Evolutionary conservation across 2,113 vertebrate species (phyloP).

Genomic region (Peucedramus taeniatus): DNA sequence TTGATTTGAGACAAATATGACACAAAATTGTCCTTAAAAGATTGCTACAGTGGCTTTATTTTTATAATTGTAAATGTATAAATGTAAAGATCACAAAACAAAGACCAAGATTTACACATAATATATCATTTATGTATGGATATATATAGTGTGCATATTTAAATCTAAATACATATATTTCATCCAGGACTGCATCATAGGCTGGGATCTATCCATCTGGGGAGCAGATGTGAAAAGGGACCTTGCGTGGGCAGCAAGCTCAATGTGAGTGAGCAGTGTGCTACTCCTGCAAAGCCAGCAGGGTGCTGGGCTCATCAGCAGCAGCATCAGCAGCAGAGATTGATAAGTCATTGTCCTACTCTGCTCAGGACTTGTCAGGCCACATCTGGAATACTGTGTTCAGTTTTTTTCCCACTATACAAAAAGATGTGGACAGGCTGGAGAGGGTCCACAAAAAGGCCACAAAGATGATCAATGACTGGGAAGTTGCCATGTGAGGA

Average conservation of each 20-base stretch:
- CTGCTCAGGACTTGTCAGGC: neutral
- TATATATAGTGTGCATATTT: neutral
- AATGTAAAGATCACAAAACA: neutral
- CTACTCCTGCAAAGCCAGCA: neutral
- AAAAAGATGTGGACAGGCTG: neutral
- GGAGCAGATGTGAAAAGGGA: neutral
- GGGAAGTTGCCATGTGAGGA: neutral
- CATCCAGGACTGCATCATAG: neutral
- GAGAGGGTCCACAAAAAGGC: neutral
- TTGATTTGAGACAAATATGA: neutral
- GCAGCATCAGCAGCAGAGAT: neutral
- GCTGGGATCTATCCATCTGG: neutral
- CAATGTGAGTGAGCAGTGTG: accelerated
- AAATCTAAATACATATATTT: neutral
- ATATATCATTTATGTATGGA: neutral
- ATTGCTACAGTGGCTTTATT: neutral
- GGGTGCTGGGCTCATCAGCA: neutral
- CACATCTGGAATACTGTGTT: neutral
- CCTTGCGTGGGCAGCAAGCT: neutral
- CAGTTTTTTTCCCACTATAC: neutral
- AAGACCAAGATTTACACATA: neutral
- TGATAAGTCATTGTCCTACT: neutral
- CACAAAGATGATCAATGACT: neutral
- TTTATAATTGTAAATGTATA: neutral
- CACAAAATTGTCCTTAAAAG: neutral